Evolutionary conservation across 2,888 invertebrate species (phyloP).

Genomic region (Trichopria drosophilae): DNA sequence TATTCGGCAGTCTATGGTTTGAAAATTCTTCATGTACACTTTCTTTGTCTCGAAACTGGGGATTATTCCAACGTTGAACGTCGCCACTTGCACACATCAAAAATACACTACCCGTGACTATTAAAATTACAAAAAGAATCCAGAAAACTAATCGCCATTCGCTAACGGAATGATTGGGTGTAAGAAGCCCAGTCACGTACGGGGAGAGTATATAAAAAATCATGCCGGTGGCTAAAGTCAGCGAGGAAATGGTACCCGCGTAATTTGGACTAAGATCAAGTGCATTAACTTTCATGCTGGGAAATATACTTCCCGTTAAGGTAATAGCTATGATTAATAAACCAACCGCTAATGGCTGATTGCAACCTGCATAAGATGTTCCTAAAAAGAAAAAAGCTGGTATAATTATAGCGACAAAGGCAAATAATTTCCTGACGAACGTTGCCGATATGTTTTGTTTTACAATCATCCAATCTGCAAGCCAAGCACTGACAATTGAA

Average conservation of each 20-base stretch:
- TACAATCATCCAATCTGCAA: conserved; percentile 57
- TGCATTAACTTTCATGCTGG: conserved; percentile 59
- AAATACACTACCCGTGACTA: conserved; percentile 71
- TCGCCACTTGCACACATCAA: conserved; percentile 74
- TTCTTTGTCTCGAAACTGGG: conserved; percentile 51
- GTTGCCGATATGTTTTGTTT: conserved; percentile 52
- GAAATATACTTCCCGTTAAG: conserved; percentile 60
- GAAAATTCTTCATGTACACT: conserved; percentile 28
- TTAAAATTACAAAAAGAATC: conserved; percentile 73
- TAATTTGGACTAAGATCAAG: conserved; percentile 61
- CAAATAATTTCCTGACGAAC: conserved; percentile 59
- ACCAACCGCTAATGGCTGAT: conserved; percentile 52
- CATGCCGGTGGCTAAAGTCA: conserved; percentile 68
- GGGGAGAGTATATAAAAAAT: conserved; percentile 73
- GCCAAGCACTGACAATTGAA: conserved; percentile 52
- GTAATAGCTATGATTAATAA: conserved; percentile 58
- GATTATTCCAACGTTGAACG: conserved; percentile 75
- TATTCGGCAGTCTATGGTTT: too few species aligned
- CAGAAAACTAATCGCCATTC: conserved; percentile 83
- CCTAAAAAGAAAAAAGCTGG: conserved; percentile 59
- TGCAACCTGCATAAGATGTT: conserved; percentile 60
- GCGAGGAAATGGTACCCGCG: conserved; percentile 60
- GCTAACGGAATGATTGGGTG: conserved; percentile 51
- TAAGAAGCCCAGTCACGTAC: conserved; percentile 68
- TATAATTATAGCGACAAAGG: conserved; percentile 58